Evolutionary conservation across 2,888 invertebrate species (phyloP).

Genomic region (Saturnia pavonia): DNA sequence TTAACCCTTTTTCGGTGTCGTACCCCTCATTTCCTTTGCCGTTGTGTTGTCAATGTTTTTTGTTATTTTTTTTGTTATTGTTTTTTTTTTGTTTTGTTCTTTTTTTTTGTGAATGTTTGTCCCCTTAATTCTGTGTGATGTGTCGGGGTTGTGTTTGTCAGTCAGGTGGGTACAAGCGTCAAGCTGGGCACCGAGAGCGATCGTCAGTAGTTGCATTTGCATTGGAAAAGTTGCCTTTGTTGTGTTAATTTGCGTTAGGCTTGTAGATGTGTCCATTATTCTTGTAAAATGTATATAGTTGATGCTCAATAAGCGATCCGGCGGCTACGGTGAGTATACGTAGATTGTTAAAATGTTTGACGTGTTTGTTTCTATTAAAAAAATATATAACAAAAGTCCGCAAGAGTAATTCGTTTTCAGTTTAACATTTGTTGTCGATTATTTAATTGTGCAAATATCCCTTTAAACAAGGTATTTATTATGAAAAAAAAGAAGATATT

Average conservation of each 20-base stretch:
- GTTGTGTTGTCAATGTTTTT: slow-evolving; percentile 72
- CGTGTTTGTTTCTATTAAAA: slow-evolving; percentile 43
- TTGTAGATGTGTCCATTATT: slow-evolving; percentile 72
- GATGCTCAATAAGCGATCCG: slow-evolving; percentile 42
- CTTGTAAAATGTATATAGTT: slow-evolving; percentile 59
- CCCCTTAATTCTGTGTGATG: slow-evolving; percentile 59
- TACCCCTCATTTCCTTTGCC: slow-evolving; percentile 61
- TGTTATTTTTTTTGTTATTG: slow-evolving; percentile 48
- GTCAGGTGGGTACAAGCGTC: slow-evolving; percentile 72
- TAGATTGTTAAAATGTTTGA: slow-evolving; percentile 48
- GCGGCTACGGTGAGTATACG: slow-evolving; percentile 65
- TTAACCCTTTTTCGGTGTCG: slow-evolving; percentile 58
- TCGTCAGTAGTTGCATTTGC: slow-evolving; percentile 68
- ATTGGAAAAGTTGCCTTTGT: slow-evolving; percentile 65
- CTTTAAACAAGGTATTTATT: slow-evolving; percentile 12
- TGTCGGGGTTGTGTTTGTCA: slow-evolving; percentile 63
- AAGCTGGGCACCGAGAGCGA: slow-evolving; percentile 57
- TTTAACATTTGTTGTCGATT: slow-evolving; percentile 47
- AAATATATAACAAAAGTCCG: slow-evolving; percentile 37
- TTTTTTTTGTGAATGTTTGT: slow-evolving; percentile 68
- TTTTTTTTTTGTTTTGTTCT: slow-evolving; percentile 50
- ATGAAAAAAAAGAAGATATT: slow-evolving; percentile 34
- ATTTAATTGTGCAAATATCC: slow-evolving; percentile 62
- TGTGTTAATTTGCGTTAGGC: slow-evolving; percentile 80
- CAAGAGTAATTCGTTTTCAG: slow-evolving; percentile 56